Evolutionary conservation across 2,113 vertebrate genomes (phyloP).

Genomic region (Callopanchax toddi): DNA sequence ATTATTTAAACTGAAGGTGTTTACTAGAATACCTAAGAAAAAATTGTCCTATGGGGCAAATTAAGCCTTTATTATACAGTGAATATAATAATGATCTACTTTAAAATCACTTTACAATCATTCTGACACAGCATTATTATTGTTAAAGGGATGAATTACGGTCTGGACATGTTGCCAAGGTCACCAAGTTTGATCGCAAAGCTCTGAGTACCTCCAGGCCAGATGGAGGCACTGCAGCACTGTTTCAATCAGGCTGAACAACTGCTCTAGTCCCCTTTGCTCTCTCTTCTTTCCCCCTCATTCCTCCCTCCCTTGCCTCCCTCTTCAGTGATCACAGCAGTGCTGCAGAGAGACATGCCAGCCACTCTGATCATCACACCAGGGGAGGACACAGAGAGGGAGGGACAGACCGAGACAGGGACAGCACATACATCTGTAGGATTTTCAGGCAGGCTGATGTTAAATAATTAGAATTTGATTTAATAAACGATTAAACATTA

Average conservation of each 20-base stretch:
- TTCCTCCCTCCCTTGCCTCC: constrained; percentile 72
- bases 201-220: constrained; percentile 51
- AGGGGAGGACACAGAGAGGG: constrained; percentile 37
- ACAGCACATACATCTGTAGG: constrained; percentile 17
- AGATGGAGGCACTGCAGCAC: constrained; percentile 60
- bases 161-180: not conserved
- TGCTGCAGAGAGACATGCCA: constrained; percentile 73
- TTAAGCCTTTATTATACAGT: not conserved
- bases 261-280: constrained; percentile 23
- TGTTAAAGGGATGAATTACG: constrained; percentile 13
- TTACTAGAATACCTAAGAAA: no score
- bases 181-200: constrained; percentile 13
- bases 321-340: constrained; percentile 80
- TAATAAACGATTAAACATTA: no score
- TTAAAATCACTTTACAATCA: not conserved
- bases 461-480: no score
- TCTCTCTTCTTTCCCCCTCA: constrained; percentile 12
- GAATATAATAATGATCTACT: not conserved
- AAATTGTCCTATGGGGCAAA: not conserved
- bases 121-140: not conserved
- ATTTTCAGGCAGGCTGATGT: no score
- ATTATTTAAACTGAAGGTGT: no score
- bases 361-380: constrained; percentile 71
- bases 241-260: constrained; percentile 2
- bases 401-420: constrained; percentile 11